Evolutionary conservation across 2,113 vertebrate genomes (phyloP).

Genomic region (Asarcornis scutulata): DNA sequence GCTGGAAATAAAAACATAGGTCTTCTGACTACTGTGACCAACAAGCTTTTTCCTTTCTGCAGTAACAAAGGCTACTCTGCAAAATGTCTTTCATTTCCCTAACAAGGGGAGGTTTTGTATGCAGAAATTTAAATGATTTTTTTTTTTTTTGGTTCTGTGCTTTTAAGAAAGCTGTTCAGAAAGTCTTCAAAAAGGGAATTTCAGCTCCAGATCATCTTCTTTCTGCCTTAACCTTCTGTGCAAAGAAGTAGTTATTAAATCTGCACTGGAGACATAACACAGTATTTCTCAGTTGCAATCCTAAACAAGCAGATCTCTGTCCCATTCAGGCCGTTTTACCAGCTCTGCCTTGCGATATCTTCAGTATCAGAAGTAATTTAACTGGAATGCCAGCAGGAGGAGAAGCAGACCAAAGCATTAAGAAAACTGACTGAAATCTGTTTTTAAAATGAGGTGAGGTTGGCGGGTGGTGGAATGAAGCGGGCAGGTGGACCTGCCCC

Average conservation of each 20-base stretch:
- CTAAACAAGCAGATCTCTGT: background rate
- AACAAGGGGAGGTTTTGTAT: background rate
- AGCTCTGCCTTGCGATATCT: background rate
- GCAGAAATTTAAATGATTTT: background rate
- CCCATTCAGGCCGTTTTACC: background rate
- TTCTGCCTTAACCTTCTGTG: background rate
- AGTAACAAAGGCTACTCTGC: background rate
- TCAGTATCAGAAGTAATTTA: background rate
- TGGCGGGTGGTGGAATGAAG: background rate
- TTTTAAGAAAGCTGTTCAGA: background rate
- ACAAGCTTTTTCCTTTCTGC: slow-evolving; percentile 11
- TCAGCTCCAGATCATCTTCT: background rate
- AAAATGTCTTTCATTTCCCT: background rate
- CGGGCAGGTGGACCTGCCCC: background rate
- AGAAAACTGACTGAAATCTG: accelerated
- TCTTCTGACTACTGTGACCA: slow-evolving; percentile 23
- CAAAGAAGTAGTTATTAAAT: background rate
- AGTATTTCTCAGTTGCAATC: background rate
- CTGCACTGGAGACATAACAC: background rate
- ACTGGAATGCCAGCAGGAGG: slow-evolving; percentile 45
- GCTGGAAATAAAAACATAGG: slow-evolving; percentile 28
- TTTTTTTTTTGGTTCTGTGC: background rate
- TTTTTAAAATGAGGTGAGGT: background rate
- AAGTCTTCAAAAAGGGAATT: background rate
- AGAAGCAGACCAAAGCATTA: background rate